Base-by-base conservation (phyloP, 2,797 vertebrate species). In the Erpetoichthys calabaricus region DNA sequence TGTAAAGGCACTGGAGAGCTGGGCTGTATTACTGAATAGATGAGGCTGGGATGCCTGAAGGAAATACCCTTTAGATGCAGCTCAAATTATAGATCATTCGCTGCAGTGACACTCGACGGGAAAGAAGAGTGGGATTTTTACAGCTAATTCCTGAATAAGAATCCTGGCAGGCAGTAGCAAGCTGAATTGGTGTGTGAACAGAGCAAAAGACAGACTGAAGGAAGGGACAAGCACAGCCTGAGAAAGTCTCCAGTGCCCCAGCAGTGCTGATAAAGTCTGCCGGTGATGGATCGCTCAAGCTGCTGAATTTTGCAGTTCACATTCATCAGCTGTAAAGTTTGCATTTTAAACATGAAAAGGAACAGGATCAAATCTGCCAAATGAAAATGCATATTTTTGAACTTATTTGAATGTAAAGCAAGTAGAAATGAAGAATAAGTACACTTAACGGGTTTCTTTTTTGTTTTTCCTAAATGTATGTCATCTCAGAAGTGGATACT, bases 31-130 rank as follows among this genome's bases (percentile, higher is more conserved):
- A 75, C 75, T 74, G 62, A 50, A 59, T 70, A 80, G 80, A 76
- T 76, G 72, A 75, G 75, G 82, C 72, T 81, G 86, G 76, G 76
- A 72, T 79, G 80, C 79, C 74, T 65, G 73, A 68, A 49, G 78
- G 83, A 86, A 84, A 86, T 89, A 86, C 85, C 88, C 76, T 73
- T 81, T 74, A 82, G 81, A 81, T 80, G 87, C 82, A 76, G 86
- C 85, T 87, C 83, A 64, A 83, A 80, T 82, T 79, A 82, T 86
- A 88, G 83, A 80, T 69, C 79, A 70, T 84, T 78, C 78, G 68
- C 75, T 68, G 80, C 69, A 63, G 73, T 65, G 81, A 72, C 70
- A 71, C 61, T 68, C 67, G 69, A 66, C 71, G 72, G 72, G 43
- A 70, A 69, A 68, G 51, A 77, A 69, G 67, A 73, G 71, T 64